Base-by-base conservation (phyloP, 2,888 invertebrate species). In the Lagria hirta region DNA sequence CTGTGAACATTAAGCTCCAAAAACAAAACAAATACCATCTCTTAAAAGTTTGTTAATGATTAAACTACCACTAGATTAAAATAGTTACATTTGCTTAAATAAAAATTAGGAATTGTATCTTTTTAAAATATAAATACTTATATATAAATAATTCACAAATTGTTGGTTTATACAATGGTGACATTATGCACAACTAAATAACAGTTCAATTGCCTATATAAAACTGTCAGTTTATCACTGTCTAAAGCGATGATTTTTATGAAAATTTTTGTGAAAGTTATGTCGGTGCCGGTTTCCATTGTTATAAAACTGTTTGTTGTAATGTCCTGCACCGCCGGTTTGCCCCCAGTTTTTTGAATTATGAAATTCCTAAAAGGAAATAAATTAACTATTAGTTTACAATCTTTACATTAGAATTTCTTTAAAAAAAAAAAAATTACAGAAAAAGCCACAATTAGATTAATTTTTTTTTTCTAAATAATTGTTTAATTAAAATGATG, bases 331-430 rank as follows among this genome's bases (percentile, higher is more conserved):
- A 29, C 60, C 58, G 38, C 60, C 63, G 33, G 57, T 60, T 21
- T 64, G 69, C 51, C 63, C 68, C 73, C 74, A 73, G 43, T 71
- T 72, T 59, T 74, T 75, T 22, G 69, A 64, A 51, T 74, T 75
- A 47, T 78, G 76, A 49, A 70, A 71, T 42, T 74, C 71, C 70
- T 70, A 52, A 10, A 65, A 60, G n/a, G n/a, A n/a, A n/a, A n/a
- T n/a, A n/a, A n/a, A n/a, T n/a, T n/a, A n/a, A n/a, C n/a, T n/a
- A n/a, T n/a, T n/a, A n/a, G n/a, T n/a, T n/a, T n/a, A n/a, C n/a
- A n/a, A n/a, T n/a, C n/a, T n/a, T n/a, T n/a, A n/a, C n/a, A n/a
- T n/a, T n/a, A n/a, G n/a, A n/a, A n/a, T n/a, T n/a, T n/a, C n/a
- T n/a, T n/a, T n/a, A n/a, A n/a, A n/a, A n/a, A n/a, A n/a, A n/a